Percentiles rank a stretch among this genome's conserved stretches.
These are phyloP conservation scores for Rhinichthys osculus DNA, from an alignment of 2,797 vertebrate species.

Conservation along the genomic window DNA sequence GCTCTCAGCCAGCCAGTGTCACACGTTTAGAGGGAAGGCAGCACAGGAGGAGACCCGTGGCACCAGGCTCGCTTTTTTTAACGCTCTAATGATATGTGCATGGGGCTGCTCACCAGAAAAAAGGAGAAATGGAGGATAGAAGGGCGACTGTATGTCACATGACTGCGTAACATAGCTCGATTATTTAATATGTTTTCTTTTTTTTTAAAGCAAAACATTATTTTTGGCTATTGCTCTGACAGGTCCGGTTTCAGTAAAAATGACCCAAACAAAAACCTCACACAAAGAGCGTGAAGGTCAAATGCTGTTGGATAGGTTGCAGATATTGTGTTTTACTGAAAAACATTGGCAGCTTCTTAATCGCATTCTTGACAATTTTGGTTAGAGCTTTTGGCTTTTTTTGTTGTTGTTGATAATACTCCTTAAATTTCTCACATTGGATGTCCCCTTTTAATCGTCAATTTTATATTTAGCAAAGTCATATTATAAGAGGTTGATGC, in stretches of 20 bases:
- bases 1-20: slow-evolving; percentile 92
- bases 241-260: not conserved
- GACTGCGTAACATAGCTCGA: slow-evolving; percentile 79
- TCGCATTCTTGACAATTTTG: not conserved
- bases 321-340: not conserved
- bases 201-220: slow-evolving; percentile 70
- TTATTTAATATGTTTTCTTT: slow-evolving; percentile 8
- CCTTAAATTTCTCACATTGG: not conserved
- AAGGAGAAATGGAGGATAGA: slow-evolving; percentile 61
- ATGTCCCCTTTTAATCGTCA: not conserved
- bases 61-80: slow-evolving; percentile 83
- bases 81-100: slow-evolving; percentile 84
- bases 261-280: not conserved
- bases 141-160: slow-evolving; percentile 81
- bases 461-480: not conserved
- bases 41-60: slow-evolving; percentile 86
- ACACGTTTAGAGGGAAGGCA: slow-evolving; percentile 88
- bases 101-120: slow-evolving; percentile 22
- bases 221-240: slow-evolving; percentile 16
- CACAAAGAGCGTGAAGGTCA: slow-evolving; percentile 6
- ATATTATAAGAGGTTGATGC: not conserved
- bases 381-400: not conserved
- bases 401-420: not conserved
- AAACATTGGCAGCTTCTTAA: not conserved
- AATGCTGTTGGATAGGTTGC: not conserved